Evolutionary conservation across 2,797 vertebrate species (phyloP).

Genomic region (Danio kyathit): DNA sequence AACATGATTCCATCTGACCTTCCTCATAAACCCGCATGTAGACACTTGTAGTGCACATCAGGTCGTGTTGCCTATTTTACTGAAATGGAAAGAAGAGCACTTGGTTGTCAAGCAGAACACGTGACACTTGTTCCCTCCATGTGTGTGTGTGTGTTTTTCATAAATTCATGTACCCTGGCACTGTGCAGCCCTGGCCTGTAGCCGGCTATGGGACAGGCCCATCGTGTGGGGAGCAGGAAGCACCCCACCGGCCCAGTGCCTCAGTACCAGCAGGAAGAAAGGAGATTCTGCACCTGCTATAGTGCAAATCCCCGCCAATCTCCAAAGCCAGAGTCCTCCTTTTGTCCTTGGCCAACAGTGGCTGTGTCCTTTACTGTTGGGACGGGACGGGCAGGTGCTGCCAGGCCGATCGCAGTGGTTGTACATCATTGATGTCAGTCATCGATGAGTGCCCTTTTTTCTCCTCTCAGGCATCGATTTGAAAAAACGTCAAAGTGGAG

Average conservation of each 20-base stretch:
- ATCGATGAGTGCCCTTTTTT: slow-evolving; percentile 58
- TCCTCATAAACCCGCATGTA: slow-evolving; percentile 36
- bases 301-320: slow-evolving; percentile 52
- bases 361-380: slow-evolving; percentile 58
- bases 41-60: slow-evolving; percentile 42
- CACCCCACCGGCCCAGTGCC: slow-evolving; percentile 54
- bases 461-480: slow-evolving; percentile 63
- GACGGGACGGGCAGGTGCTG: slow-evolving; percentile 67
- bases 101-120: not conserved
- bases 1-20: slow-evolving; percentile 48
- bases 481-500: slow-evolving; percentile 58
- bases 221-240: slow-evolving; percentile 60
- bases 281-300: slow-evolving; percentile 64
- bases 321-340: slow-evolving; percentile 53
- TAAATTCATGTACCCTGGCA: slow-evolving; percentile 51
- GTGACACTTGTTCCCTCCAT: not conserved
- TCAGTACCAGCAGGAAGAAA: slow-evolving; percentile 60
- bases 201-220: slow-evolving; percentile 54
- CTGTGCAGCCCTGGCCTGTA: slow-evolving; percentile 50
- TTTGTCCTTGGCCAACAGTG: slow-evolving; percentile 62
- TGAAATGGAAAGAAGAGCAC: slow-evolving; percentile 9
- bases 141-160: slow-evolving; percentile 18
- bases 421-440: slow-evolving; percentile 68
- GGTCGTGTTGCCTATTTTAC: slow-evolving; percentile 17
- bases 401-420: slow-evolving; percentile 60